phyloP scores from a whole-genome alignment of 2,888 invertebrate genomes.

The Lasioglossum figueresi region DNA sequence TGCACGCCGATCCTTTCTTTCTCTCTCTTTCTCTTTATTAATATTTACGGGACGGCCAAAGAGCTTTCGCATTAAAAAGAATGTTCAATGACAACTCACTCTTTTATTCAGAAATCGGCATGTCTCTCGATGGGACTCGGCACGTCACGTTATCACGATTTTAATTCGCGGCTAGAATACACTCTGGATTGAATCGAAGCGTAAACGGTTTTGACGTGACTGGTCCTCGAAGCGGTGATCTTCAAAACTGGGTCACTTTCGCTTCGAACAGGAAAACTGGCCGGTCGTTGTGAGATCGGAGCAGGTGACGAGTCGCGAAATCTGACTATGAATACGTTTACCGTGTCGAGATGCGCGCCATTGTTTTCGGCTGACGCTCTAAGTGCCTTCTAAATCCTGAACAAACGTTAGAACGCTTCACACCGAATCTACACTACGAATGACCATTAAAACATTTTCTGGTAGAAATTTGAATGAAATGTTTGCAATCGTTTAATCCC shows the following conservation, averaged over 20 bases:
- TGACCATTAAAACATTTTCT: background rate
- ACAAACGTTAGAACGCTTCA: background rate
- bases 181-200: constrained; percentile 35
- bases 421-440: background rate
- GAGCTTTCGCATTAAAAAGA: background rate
- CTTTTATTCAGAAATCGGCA: constrained; percentile 20
- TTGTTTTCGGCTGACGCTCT: background rate
- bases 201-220: constrained; percentile 45
- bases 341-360: background rate
- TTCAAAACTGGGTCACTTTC: constrained; percentile 46
- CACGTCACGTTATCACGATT: constrained; percentile 37
- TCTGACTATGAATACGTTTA: constrained; percentile 11
- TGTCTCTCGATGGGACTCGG: constrained; percentile 19
- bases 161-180: constrained; percentile 36
- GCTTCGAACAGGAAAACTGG: constrained; percentile 23
- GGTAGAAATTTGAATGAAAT: background rate
- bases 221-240: constrained; percentile 41
- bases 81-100: background rate
- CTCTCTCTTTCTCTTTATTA: background rate
- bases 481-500: background rate
- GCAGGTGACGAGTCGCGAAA: constrained; percentile 30
- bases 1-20: background rate
- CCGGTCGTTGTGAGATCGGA: constrained; percentile 20
- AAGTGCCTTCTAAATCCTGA: background rate
- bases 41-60: background rate